Evolutionary conservation across 92 coral and sea anemone species (phyloP).

Genomic region (Ricordea florida): DNA sequence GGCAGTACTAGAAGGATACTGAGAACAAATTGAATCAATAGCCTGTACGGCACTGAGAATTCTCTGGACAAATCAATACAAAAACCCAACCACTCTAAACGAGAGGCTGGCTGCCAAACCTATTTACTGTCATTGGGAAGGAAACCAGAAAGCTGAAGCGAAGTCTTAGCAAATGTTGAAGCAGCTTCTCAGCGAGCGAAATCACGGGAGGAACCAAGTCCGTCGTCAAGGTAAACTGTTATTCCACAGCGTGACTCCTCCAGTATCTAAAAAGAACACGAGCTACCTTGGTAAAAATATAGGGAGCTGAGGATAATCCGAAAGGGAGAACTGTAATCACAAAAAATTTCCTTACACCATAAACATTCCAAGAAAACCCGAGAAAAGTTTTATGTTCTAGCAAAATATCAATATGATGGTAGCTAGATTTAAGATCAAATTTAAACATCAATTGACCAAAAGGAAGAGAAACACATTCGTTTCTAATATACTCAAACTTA

Average conservation of each 20-base stretch:
- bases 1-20: conserved; percentile 7
- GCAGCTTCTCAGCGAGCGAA: neutral
- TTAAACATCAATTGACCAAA: conserved; percentile 12
- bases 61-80: conserved; percentile 16
- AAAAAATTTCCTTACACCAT: neutral
- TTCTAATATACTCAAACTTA: conserved; percentile 12
- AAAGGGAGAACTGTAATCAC: conserved; percentile 30
- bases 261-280: neutral
- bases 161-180: neutral
- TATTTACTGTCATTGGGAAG: conserved; percentile 3
- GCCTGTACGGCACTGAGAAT: neutral
- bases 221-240: conserved; percentile 38
- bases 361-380: neutral
- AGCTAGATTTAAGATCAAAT: conserved; percentile 11
- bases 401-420: conserved; percentile 11
- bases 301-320: conserved; percentile 26
- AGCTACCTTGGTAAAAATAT: conserved; percentile 19
- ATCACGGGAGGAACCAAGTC: conserved; percentile 6
- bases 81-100: neutral
- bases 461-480: neutral
- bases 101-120: conserved; percentile 4
- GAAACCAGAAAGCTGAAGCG: conserved; percentile 1
- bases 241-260: conserved; percentile 21
- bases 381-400: neutral
- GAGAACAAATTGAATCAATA: neutral